These are phyloP conservation scores for Rhopalosiphum maidis DNA, from an alignment of 1,140 invertebrate species.

Conservation along the genomic window DNA sequence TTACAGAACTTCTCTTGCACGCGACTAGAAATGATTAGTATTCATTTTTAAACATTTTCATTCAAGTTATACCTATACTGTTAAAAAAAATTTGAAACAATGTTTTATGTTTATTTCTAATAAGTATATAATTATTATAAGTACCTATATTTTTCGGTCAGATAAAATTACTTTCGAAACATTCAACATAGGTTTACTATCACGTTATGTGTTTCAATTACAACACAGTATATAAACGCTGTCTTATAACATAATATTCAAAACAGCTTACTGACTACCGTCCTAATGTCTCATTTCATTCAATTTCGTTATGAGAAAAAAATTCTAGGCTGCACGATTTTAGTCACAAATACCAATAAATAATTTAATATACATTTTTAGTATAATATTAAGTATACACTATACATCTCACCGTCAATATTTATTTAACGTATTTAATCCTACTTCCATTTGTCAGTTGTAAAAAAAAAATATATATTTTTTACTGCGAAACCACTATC, in stretches of 20 bases:
- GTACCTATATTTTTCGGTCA: not conserved
- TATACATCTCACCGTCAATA: not conserved
- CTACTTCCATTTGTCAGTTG: not conserved
- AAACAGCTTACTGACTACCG: not conserved
- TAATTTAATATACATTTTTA: not conserved
- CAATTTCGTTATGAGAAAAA: not conserved
- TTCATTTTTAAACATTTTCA: not conserved
- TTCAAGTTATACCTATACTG: not conserved
- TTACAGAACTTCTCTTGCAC: not conserved
- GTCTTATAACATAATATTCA: not conserved
- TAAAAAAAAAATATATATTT: not conserved
- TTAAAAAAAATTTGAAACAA: not conserved
- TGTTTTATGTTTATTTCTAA: not conserved
- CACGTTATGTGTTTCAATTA: not conserved
- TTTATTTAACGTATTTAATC: not conserved
- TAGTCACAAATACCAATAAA: not conserved
- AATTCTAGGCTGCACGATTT: not conserved
- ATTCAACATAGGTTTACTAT: not conserved
- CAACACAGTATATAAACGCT: not conserved
- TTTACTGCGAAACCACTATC: not conserved
- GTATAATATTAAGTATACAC: not conserved
- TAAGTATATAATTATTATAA: not conserved
- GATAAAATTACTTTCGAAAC: not conserved
- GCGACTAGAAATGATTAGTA: not conserved
- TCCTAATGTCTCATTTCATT: not conserved